Conservation (phyloP, 2,797 vertebrate genomes). For the Eurystomus glaucurus region DNA sequence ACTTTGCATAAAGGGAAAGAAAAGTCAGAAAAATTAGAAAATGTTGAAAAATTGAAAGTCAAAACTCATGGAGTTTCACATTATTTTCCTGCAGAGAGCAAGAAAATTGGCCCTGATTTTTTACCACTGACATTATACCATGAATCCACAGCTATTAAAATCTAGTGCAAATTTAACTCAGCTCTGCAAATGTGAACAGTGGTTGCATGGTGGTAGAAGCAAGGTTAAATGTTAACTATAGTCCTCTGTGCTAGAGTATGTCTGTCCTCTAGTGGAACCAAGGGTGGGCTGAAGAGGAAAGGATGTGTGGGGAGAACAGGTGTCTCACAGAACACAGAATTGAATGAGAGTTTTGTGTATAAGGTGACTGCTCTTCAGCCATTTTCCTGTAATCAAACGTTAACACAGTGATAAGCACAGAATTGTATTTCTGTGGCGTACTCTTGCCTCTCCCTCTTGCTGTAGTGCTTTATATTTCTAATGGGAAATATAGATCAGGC, state of each 20-base stretch:
- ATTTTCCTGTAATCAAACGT: not conserved
- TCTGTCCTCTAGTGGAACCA: not conserved
- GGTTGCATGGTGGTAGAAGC: not conserved
- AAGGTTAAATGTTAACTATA: not conserved
- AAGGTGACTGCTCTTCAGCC: not conserved
- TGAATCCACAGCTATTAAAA: not conserved
- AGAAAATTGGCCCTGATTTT: not conserved
- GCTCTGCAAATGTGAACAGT: not conserved
- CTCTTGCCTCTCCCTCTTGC: not conserved
- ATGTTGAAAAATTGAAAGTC: not conserved
- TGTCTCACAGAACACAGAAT: not conserved
- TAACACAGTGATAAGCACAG: not conserved
- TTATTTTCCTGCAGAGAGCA: not conserved
- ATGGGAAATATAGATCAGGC: not conserved
- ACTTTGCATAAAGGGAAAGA: not conserved
- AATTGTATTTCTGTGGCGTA: rapidly evolving
- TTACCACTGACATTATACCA: not conserved
- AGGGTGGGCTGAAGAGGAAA: not conserved
- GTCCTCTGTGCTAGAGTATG: not conserved
- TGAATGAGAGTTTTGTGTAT: not conserved
- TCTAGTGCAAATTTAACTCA: not conserved
- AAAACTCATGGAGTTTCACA: not conserved
- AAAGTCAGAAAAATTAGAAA: not conserved
- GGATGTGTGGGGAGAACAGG: not conserved
- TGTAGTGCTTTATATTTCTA: not conserved